Evolutionary conservation across 1,140 invertebrate genomes (phyloP), one percentile per base, ranked within the genome.

Genomic region (Pemphigus obesinymphae): DNA sequence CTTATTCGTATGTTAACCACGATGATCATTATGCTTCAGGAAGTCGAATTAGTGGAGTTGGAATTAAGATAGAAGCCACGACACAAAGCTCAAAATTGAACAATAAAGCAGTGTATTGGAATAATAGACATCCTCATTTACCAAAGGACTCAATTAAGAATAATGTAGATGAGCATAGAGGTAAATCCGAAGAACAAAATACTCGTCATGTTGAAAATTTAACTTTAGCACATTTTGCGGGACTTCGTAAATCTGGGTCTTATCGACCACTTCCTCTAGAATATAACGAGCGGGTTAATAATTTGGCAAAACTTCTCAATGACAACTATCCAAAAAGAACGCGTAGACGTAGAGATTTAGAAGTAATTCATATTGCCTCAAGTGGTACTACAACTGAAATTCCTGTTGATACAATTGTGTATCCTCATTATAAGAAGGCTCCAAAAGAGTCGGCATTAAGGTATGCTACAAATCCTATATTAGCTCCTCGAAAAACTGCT

Each of bases 401-500:
- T 48, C 58, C 37, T 29, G n/a, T 87, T 2, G 85, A 89, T 73
- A 55, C 26, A 2, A 72, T 87, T 10, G 88, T 89, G 78, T 89
- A 89, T 85, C 89, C 89, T 1, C 89, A 87, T 84, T 89, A 89
- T 34, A 84, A 85, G 0, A 84, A 85, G 0, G 55, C 80, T 1
- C 63, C 78, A 15, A 87, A 87, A 85, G 84, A 90, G 86, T 91
- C 90, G 8, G 89, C 90, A 0, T 83, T 91, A 31, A 85, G 89
- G 55, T 91, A 91, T 84, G 89, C 90, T 3, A 89, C 90, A 86
- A 89, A 90, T 87, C 85, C 90, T 0, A 85, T 84, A 70, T 82
- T 85, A 43, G 84, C 89, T 20, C 87, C 89, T 10, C 86, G 84
- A 50, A 90, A 89, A 84, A 87, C 88, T 7, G 85, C 87, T 15